phyloP scores from a whole-genome alignment of 1,140 invertebrate genomes.

The Coptotermes formosanus region DNA sequence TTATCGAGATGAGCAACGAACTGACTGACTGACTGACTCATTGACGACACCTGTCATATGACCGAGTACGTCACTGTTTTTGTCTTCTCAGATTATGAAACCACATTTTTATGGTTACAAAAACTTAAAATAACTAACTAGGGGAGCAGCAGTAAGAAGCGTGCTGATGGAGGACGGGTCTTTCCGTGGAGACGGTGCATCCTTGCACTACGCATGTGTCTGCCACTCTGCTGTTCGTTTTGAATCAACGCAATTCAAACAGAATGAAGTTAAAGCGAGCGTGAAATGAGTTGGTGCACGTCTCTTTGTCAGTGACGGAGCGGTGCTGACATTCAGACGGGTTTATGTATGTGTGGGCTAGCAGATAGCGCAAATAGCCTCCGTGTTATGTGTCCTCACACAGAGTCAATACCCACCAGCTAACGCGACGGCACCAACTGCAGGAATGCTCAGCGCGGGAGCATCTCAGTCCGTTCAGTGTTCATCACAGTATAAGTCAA shows the following conservation, averaged over 20 bases:
- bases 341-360: background rate
- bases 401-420: background rate
- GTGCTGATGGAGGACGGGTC: no score
- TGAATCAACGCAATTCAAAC: conserved; percentile 5
- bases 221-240: background rate
- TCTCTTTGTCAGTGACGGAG: conserved; percentile 9
- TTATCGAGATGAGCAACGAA: no score
- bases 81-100: no score
- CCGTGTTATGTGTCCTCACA: background rate
- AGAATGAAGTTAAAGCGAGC: conserved; percentile 9
- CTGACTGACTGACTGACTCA: no score
- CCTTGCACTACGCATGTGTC: background rate
- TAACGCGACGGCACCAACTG: background rate
- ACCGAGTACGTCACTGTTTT: no score
- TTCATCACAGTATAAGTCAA: no score
- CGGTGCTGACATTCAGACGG: no score
- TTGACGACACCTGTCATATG: no score
- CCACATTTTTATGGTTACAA: no score
- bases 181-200: background rate
- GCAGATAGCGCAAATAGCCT: background rate
- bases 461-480: no score
- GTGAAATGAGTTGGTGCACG: conserved; percentile 14
- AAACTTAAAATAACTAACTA: no score
- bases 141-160: no score
- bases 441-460: background rate